Evolutionary conservation across 2,797 vertebrate species (phyloP).

Genomic region (Acridotheres tristis): DNA sequence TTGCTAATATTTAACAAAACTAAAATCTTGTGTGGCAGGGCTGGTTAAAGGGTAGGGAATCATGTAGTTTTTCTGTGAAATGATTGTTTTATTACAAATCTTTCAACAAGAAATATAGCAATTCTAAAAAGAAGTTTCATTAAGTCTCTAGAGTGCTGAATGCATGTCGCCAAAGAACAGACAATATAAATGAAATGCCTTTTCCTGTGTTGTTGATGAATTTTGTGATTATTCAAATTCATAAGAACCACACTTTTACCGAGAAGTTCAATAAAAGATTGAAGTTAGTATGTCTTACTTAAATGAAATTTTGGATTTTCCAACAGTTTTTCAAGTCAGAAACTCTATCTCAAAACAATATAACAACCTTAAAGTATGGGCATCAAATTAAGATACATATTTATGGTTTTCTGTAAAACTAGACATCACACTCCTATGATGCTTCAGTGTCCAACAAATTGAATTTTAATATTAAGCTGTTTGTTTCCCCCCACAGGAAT

Average conservation of each 20-base stretch:
- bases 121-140: not conserved
- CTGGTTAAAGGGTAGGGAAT: not conserved
- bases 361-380: not conserved
- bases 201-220: not conserved
- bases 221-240: not conserved
- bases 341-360: not conserved
- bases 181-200: not conserved
- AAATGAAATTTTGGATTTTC: not conserved
- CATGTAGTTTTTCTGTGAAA: not conserved
- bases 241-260: not conserved
- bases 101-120: not conserved
- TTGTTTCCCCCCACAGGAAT: not conserved
- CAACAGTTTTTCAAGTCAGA: not conserved
- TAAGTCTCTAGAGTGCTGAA: not conserved
- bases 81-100: not conserved
- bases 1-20: not conserved
- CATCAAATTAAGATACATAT: not conserved
- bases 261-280: not conserved
- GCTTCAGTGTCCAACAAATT: not conserved
- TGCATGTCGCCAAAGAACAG: not conserved
- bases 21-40: fast-evolving
- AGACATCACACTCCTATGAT: not conserved
- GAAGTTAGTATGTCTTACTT: not conserved
- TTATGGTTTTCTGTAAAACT: not conserved
- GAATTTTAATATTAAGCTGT: not conserved